phyloP scores from a whole-genome alignment of 2,797 vertebrate genomes.

The Xenentodon cancila region DNA sequence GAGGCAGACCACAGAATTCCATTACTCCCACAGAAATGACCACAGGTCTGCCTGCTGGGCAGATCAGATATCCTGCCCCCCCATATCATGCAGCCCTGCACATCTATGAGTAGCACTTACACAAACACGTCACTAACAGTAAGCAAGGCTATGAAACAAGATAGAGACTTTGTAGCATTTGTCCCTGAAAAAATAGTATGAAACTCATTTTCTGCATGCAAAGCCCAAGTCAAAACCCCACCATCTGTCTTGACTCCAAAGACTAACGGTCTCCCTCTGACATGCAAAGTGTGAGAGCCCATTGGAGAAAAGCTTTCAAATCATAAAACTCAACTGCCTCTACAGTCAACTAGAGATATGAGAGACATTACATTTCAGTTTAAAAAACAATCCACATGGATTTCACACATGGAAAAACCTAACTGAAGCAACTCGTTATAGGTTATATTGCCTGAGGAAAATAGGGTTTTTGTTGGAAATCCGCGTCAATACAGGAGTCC shows the following conservation, averaged over 20 bases:
- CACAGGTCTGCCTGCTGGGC: slow-evolving; percentile 68
- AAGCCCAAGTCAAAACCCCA: slow-evolving; percentile 18
- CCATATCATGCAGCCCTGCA: slow-evolving; percentile 47
- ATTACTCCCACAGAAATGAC: slow-evolving; percentile 72
- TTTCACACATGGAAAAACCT: slow-evolving; percentile 43
- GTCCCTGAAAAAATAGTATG: slow-evolving; percentile 35
- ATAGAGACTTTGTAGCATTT: slow-evolving; percentile 32
- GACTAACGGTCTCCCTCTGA: slow-evolving; percentile 17
- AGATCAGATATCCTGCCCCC: slow-evolving; percentile 69
- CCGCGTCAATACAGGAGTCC: not conserved
- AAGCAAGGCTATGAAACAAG: slow-evolving; percentile 28
- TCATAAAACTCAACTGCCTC: slow-evolving; percentile 44
- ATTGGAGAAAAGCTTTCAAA: slow-evolving; percentile 41
- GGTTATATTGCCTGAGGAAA: slow-evolving; percentile 20
- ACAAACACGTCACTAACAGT: slow-evolving; percentile 52
- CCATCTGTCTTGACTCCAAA: slow-evolving; percentile 2
- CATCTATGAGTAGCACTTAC: slow-evolving; percentile 41
- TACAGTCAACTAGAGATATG: slow-evolving; percentile 48
- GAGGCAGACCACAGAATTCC: slow-evolving; percentile 74
- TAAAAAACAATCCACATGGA: slow-evolving; percentile 38
- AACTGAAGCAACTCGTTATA: slow-evolving; percentile 26
- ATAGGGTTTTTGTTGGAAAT: slow-evolving; percentile 11
- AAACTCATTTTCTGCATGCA: slow-evolving; percentile 21
- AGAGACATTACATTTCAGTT: slow-evolving; percentile 37
- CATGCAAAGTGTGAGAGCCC: slow-evolving; percentile 38